These are phyloP conservation scores for Oreochromis mossambicus DNA, from an alignment of 2,797 vertebrate species.

Conservation along the genomic window DNA sequence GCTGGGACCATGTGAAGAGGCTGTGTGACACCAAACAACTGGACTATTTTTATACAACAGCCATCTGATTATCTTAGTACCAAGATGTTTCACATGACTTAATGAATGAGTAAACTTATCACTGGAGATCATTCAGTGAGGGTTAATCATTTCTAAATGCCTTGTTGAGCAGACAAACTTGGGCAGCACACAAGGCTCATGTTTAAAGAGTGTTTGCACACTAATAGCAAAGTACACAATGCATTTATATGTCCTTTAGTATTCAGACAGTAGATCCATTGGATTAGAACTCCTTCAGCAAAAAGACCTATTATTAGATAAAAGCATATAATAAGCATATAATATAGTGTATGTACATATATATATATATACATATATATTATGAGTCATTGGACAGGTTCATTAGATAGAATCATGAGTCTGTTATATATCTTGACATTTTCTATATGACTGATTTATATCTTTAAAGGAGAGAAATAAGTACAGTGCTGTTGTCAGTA, in stretches of 20 bases:
- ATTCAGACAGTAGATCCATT: not conserved
- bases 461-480: not conserved
- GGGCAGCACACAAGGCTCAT: not conserved
- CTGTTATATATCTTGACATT: not conserved
- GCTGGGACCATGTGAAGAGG: slow-evolving; percentile 54
- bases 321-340: not conserved
- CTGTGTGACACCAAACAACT: slow-evolving; percentile 65
- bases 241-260: not conserved
- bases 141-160: not conserved
- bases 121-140: not conserved
- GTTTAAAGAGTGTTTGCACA: not conserved
- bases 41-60: slow-evolving; percentile 59
- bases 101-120: slow-evolving; percentile 37
- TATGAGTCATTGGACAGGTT: not conserved
- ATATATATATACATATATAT: fast-evolving
- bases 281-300: not conserved
- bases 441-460: not conserved
- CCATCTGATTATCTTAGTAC: slow-evolving; percentile 47
- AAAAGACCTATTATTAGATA: not conserved
- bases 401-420: not conserved
- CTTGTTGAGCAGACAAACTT: not conserved
- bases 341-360: fast-evolving
- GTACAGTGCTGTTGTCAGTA: not conserved
- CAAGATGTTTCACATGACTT: slow-evolving; percentile 59
- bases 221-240: not conserved